These are phyloP conservation scores for Machaerirhynchus nigripectus DNA, from an alignment of 2,113 vertebrate species.

Conservation along the genomic window DNA sequence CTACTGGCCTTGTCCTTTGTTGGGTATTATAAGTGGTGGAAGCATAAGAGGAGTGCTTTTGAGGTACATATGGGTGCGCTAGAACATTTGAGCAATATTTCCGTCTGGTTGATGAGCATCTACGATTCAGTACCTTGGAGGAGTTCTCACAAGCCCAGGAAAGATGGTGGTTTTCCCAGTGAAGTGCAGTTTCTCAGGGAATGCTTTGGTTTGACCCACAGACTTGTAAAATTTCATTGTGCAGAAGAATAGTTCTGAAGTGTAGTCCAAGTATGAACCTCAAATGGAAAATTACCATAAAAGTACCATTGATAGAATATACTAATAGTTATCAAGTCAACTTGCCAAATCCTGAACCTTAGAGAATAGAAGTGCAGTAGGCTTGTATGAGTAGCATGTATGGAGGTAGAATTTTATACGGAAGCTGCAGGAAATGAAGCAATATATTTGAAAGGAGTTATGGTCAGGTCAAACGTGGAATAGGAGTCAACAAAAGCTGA, in stretches of 20 bases:
- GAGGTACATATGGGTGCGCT: fast-evolving
- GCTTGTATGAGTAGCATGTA: neutral
- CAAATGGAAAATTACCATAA: neutral
- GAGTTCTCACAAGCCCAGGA: neutral
- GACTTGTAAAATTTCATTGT: neutral
- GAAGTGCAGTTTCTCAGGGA: neutral
- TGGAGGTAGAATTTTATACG: neutral
- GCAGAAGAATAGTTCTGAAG: neutral
- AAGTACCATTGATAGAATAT: neutral
- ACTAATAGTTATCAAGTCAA: neutral
- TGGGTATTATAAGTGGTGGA: neutral
- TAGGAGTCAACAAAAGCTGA: neutral
- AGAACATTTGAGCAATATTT: neutral
- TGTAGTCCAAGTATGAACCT: neutral
- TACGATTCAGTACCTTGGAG: neutral
- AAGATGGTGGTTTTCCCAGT: neutral
- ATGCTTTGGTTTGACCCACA: neutral
- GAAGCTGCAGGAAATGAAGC: neutral
- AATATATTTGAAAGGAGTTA: neutral
- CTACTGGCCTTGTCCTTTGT: neutral
- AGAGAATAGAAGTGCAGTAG: neutral
- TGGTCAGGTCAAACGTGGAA: neutral
- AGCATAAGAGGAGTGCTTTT: neutral
- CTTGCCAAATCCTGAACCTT: neutral
- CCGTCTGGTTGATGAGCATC: neutral